Conservation (phyloP, 2,113 vertebrate species). For the Amia ocellicauda region DNA sequence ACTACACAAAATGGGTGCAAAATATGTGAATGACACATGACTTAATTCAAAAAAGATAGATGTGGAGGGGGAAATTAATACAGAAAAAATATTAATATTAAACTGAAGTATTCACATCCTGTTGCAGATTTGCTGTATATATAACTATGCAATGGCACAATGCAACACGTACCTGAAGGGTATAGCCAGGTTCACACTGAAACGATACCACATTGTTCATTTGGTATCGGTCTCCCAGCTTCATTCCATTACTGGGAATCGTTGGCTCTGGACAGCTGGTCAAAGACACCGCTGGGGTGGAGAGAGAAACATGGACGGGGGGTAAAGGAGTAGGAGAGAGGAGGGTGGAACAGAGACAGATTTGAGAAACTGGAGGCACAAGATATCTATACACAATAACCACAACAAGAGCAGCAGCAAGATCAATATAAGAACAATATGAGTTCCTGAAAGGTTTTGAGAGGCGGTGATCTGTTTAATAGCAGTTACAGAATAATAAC, state of each 20-base stretch:
- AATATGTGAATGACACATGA: too few relatives aligned
- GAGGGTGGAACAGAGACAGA: not conserved
- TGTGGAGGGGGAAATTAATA: too few relatives aligned
- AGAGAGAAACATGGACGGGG: too few relatives aligned
- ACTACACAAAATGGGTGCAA: not conserved
- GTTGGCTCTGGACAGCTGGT: constrained; percentile 90
- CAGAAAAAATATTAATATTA: too few relatives aligned
- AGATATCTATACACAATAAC: not conserved
- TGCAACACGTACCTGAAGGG: constrained; percentile 77
- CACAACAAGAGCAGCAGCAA: too few relatives aligned
- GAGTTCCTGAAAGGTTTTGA: not conserved
- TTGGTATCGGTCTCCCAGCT: constrained; percentile 85
- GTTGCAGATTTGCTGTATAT: too few relatives aligned
- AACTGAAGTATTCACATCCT: too few relatives aligned
- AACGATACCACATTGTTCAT: constrained; percentile 97
- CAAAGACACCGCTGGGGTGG: constrained; percentile 80
- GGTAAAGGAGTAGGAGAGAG: not conserved
- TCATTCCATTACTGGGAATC: constrained; percentile 84
- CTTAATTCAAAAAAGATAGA: too few relatives aligned
- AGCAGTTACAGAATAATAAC: too few relatives aligned
- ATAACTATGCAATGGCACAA: too few relatives aligned
- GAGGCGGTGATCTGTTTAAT: not conserved
- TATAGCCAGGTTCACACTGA: constrained; percentile 93
- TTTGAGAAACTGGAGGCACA: too few relatives aligned
- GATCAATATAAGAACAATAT: too few relatives aligned